Conservation (phyloP, 2,888 invertebrate genomes). For the Phragmatobia fuliginosa region DNA sequence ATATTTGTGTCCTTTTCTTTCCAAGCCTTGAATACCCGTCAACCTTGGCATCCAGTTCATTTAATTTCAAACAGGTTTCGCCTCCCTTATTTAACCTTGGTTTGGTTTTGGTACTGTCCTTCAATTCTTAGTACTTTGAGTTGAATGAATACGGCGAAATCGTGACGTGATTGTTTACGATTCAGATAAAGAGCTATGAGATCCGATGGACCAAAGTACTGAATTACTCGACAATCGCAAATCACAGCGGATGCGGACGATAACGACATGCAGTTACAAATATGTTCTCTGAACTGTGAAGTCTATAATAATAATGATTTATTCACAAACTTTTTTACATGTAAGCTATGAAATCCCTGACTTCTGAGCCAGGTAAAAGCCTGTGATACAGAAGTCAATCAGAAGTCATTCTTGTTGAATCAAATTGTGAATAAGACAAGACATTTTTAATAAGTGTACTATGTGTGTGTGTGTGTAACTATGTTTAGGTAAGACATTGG, state of each 20-base stretch:
- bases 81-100: neutral
- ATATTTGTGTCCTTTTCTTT: neutral
- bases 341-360: no score
- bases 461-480: no score
- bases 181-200: neutral
- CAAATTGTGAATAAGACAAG: no score
- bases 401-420: no score
- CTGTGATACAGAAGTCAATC: no score
- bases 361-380: no score
- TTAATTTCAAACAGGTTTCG: neutral
- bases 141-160: neutral
- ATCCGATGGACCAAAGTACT: neutral
- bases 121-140: neutral
- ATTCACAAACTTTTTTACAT: no score
- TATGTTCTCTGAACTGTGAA: no score
- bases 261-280: no score
- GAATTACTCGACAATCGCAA: neutral
- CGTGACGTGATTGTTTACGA: neutral
- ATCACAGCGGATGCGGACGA: neutral
- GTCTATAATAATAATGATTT: neutral
- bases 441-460: no score
- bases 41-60: neutral
- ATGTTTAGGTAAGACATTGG: no score
- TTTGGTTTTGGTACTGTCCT: neutral
- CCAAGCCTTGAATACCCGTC: neutral